Percentiles rank a stretch among this genome's conserved stretches.
Conservation (phyloP, 64 coral and sea anemone genomes). For the Dendrophyllia cribrosa region DNA sequence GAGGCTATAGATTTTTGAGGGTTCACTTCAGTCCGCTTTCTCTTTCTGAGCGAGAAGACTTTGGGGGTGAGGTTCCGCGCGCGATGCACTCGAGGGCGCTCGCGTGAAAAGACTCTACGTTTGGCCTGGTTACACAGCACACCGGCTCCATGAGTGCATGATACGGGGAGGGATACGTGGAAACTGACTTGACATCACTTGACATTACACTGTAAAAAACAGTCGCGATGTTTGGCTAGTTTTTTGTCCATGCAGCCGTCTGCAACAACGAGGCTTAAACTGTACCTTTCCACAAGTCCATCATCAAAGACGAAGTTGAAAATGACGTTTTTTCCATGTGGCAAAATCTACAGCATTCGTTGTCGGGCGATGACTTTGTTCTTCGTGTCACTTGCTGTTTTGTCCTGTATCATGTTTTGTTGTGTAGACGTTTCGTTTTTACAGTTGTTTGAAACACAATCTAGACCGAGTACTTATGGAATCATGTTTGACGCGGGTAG, state of each 20-base stretch:
- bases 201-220: too few relatives aligned
- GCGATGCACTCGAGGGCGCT: too few relatives aligned
- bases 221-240: too few relatives aligned
- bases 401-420: background rate
- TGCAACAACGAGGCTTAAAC: background rate
- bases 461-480: constrained; percentile 24
- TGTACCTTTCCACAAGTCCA: background rate
- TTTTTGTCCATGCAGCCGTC: background rate
- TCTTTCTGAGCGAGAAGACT: too few relatives aligned
- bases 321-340: background rate
- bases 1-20: too few relatives aligned
- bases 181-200: too few relatives aligned
- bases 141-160: too few relatives aligned
- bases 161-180: too few relatives aligned
- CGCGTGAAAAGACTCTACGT: too few relatives aligned
- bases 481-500: constrained; percentile 99
- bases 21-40: too few relatives aligned
- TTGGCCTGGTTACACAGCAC: too few relatives aligned
- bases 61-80: too few relatives aligned
- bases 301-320: background rate
- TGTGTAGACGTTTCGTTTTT: background rate
- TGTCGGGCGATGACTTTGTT: background rate
- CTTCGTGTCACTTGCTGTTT: background rate
- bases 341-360: constrained; percentile 17
- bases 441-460: background rate